Percentiles rank a stretch among this genome's conserved stretches.
These are phyloP conservation scores for Drosophila elegans DNA, from an alignment of 1,140 invertebrate genomes.

Conservation along the genomic window DNA sequence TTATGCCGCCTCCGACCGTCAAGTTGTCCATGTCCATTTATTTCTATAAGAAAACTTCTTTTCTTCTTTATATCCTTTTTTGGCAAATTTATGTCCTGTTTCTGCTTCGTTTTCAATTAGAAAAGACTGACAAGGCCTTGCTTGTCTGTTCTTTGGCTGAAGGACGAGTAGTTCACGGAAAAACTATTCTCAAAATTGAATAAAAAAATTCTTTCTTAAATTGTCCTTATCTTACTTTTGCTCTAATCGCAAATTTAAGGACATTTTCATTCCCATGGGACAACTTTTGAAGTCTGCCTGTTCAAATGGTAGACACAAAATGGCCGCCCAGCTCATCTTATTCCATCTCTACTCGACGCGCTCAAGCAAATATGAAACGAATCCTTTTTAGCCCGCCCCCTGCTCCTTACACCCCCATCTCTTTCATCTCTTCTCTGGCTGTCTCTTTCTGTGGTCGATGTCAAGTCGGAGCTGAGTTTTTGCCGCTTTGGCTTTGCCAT, in stretches of 20 bases:
- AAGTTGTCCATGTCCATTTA: slow-evolving; percentile 65
- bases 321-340: slow-evolving; percentile 45
- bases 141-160: slow-evolving; percentile 39
- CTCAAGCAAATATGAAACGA: slow-evolving; percentile 74
- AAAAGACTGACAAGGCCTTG: slow-evolving; percentile 27
- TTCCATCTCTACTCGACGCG: slow-evolving; percentile 36
- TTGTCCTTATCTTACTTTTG: slow-evolving; percentile 6
- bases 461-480: slow-evolving; percentile 51
- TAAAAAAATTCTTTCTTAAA: slow-evolving; percentile 15
- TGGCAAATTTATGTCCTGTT: slow-evolving; percentile 57
- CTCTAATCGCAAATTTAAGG: slow-evolving; percentile 35
- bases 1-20: slow-evolving; percentile 63
- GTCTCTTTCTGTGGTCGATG: slow-evolving; percentile 42
- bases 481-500: slow-evolving; percentile 46
- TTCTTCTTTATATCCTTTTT: slow-evolving; percentile 23
- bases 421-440: slow-evolving; percentile 12
- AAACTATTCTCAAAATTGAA: slow-evolving; percentile 25
- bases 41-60: slow-evolving; percentile 47
- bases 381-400: slow-evolving; percentile 60
- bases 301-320: slow-evolving; percentile 50
- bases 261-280: slow-evolving; percentile 3
- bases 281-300: slow-evolving; percentile 11
- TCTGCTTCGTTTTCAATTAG: slow-evolving; percentile 50
- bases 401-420: neutral
- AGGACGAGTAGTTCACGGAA: slow-evolving; percentile 12